These are phyloP conservation scores for Eubucco bourcierii DNA, from an alignment of 2,113 vertebrate genomes.

Conservation along the genomic window DNA sequence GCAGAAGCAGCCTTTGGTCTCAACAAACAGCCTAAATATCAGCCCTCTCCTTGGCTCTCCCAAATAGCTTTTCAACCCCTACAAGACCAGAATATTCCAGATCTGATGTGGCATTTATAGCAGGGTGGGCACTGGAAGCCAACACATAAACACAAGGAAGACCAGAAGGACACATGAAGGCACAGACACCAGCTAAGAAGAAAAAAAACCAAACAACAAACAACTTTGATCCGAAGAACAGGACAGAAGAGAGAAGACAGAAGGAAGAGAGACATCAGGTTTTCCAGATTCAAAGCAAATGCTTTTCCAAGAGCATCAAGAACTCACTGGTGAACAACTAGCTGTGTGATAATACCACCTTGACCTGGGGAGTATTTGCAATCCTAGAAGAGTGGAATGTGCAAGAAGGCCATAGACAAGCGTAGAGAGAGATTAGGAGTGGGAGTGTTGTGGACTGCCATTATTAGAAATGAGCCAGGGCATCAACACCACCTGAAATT, in stretches of 20 bases:
- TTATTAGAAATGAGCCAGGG: not conserved
- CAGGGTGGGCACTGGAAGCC: not conserved
- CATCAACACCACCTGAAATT: not conserved
- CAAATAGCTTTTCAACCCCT: not conserved
- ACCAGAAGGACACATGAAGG: not conserved
- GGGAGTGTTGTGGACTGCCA: not conserved
- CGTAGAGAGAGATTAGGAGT: not conserved
- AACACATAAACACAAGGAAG: not conserved
- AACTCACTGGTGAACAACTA: not conserved
- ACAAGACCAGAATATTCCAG: constrained; percentile 6
- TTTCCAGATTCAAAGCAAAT: not conserved
- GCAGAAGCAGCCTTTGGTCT: not conserved
- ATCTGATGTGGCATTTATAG: not conserved
- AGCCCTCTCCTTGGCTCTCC: not conserved
- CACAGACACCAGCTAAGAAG: not conserved
- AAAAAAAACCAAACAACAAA: no score
- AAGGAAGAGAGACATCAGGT: not conserved
- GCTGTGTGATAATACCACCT: not conserved
- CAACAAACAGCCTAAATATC: not conserved
- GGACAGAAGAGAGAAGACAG: not conserved
- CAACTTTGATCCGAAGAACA: not conserved
- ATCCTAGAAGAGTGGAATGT: not conserved
- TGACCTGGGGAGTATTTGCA: not conserved
- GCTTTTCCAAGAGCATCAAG: not conserved
- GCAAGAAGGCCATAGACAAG: not conserved